Evolutionary conservation across 2,888 invertebrate genomes (phyloP), one percentile per base, ranked within the genome.

Genomic region (Bugula neritina): DNA sequence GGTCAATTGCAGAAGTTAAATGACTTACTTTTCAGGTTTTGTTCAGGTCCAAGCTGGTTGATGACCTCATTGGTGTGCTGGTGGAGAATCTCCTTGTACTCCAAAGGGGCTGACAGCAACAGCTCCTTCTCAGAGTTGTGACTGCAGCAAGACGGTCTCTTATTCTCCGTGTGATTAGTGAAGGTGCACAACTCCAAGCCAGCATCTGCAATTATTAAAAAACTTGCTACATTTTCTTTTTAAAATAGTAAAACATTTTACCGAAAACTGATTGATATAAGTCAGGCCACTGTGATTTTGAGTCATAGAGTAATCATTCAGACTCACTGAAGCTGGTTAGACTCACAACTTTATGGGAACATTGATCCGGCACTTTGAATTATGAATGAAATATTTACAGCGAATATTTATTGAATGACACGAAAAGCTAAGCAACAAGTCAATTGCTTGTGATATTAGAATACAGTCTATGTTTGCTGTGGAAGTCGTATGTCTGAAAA

Each of bases 131-230:
- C 63, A 27, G 63, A 31, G 31, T 31, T 10, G 31, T 63, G 63
- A 13, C 25, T 63, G 63, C 63, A 63, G n/a, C 63, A 63, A 13
- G 63, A 63, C 31, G 17, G 63, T 31, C 63, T 27, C 17, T 63
- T 27, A n/a, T 27, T 31, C 5, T 27, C 63, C 27, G 63, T 25
- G 63, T 63, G 63, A 34, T 63, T 63, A 2, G 63, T 63, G 63
- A 63, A 63, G 17, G 25, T 21, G 63, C 63, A 63, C 34, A 63
- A 27, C 63, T 63, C 63, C 17, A 63, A 31, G n/a, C 63, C 27
- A 13, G 5, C 31, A 31, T 63, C 63, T 63, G 31, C 63, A 63
- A 57, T 23, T 21, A 52, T 52, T 13, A 23, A 43, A 43, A 17
- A 5, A 43, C 10, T 43, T 43, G 17, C 17, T 43, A 17, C 43